Percentiles rank a stretch among this genome's conserved stretches.
Evolutionary conservation across 92 coral and sea anemone genomes (phyloP).

Genomic region (Parazoanthus darwini): DNA sequence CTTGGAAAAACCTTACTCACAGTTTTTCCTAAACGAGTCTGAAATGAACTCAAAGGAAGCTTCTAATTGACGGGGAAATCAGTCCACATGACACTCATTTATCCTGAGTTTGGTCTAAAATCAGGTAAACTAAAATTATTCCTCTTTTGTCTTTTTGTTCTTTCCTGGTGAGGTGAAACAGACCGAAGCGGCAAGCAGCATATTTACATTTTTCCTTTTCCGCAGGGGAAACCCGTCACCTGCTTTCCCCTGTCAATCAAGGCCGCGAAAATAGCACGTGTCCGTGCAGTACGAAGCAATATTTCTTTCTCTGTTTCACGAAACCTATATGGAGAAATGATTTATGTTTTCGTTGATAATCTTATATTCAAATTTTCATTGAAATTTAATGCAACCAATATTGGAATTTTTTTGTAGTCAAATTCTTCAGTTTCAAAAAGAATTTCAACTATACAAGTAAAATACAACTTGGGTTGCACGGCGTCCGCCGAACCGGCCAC

Average conservation of each 20-base stretch:
- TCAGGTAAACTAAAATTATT: neutral
- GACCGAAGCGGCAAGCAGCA: neutral
- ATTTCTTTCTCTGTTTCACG: neutral
- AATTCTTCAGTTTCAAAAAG: neutral
- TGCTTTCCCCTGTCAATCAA: conserved; percentile 13
- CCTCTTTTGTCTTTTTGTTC: neutral
- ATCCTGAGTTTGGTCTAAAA: neutral
- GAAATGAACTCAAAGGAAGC: neutral
- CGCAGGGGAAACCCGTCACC: conserved; percentile 45
- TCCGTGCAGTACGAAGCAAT: neutral
- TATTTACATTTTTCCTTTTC: neutral
- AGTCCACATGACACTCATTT: neutral
- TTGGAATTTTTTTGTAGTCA: neutral
- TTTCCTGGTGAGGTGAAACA: conserved; percentile 9
- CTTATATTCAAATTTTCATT: neutral
- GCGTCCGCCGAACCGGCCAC: neutral
- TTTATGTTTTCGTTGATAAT: neutral
- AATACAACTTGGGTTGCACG: neutral
- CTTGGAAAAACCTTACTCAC: neutral
- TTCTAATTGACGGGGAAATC: too few relatives aligned
- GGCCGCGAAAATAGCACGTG: neutral
- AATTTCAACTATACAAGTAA: too few relatives aligned
- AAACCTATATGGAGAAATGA: neutral
- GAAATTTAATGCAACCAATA: neutral
- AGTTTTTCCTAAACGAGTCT: neutral